A percentile compares a stretch with the other conserved stretches of the same genome.
These are phyloP conservation scores for Pterocles burchelli DNA, from an alignment of 2,113 vertebrate species.

Conservation along the genomic window DNA sequence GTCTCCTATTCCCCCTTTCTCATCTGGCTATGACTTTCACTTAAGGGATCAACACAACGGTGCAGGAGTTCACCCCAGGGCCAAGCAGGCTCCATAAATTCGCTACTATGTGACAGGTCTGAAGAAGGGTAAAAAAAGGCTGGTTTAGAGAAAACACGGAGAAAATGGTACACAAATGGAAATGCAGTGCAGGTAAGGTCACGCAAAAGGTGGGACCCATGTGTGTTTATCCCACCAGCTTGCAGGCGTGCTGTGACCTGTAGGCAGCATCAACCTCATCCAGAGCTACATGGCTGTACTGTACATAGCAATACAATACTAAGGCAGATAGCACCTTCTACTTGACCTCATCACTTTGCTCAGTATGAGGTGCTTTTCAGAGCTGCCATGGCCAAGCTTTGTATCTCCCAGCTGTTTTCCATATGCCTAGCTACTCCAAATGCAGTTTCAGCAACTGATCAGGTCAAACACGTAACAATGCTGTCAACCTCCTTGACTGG, in stretches of 20 bases:
- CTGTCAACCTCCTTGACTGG: not conserved
- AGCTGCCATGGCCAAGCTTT: not conserved
- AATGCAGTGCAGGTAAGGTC: not conserved
- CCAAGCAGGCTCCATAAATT: not conserved
- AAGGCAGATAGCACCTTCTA: not conserved
- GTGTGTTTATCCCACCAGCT: not conserved
- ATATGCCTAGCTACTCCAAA: not conserved
- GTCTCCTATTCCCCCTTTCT: not conserved
- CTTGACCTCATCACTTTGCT: not conserved
- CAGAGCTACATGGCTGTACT: accelerated
- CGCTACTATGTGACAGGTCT: not conserved
- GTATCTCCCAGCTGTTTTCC: not conserved
- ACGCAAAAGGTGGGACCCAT: accelerated
- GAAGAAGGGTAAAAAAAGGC: not conserved
- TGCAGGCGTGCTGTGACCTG: not conserved
- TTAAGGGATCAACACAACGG: not conserved
- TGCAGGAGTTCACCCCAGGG: not conserved
- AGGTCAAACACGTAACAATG: accelerated
- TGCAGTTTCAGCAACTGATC: not conserved
- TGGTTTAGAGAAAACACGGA: not conserved
- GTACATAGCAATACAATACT: accelerated
- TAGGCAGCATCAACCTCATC: not conserved
- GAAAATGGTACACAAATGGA: not conserved
- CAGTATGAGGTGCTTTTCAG: not conserved
- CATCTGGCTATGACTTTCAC: not conserved